Evolutionary conservation across 2,797 vertebrate genomes (phyloP), one percentile per base, ranked within the genome.

Genomic region (Poeciliopsis gracilis): DNA sequence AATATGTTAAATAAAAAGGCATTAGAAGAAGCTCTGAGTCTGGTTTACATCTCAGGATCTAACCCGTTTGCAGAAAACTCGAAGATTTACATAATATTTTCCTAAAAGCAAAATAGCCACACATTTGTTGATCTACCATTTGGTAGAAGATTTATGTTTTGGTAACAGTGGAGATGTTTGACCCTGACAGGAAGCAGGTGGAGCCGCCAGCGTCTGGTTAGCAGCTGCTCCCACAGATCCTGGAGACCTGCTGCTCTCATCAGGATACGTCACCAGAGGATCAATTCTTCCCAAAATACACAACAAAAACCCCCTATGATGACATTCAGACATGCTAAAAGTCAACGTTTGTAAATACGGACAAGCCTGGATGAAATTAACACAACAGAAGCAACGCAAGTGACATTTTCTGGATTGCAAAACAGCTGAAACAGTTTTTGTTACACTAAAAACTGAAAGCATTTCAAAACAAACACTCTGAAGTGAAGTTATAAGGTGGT

Each of bases 101-200:
- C 0, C 43, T 43, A 7, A 69, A n/a, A 11, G 28, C 11, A 30
- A 49, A 33, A 33, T 38, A 30, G 51, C 13, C 10, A 33, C 74
- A 76, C 45, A 57, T 20, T 47, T 43, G 33, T 43, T 16, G 38
- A 63, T 72, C 43, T 81, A 46, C 43, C 36, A 12, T 83, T 46
- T 80, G 47, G 36, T 0, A 8, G 16, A 73, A 10, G 38, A 82
- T 82, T 80, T 79, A 82, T 79, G 71, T 20, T 81, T 77, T 73
- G 74, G 71, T 13, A 76, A 67, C 69, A 82, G 59, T 78, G 66
- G 55, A 43, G 46, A 55, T 70, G 78, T 82, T 81, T 85, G 46
- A 63, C 38, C 73, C 72, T 51, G 74, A 79, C 71, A 88, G 88
- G 84, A 87, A 88, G 81, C 72, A 85, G 76, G 46, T 83, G 74